Conservation (phyloP, 2,113 vertebrate species). For the Tautogolabrus adspersus region DNA sequence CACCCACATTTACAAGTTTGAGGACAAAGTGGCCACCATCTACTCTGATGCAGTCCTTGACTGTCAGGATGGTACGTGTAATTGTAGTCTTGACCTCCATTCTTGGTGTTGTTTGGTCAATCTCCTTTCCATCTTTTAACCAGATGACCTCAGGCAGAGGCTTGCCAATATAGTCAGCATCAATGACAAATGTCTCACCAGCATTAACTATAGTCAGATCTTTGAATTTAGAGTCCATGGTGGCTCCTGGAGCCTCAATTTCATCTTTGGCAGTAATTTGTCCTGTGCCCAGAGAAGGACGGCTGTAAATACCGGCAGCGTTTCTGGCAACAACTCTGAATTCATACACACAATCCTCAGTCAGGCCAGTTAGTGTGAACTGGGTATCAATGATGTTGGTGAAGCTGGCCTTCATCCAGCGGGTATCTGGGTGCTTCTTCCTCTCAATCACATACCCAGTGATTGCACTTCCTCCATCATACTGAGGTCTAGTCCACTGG, state of each 20-base stretch:
- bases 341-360: slow-evolving; percentile 93
- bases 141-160: slow-evolving; percentile 93
- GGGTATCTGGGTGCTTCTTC: slow-evolving; percentile 93
- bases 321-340: slow-evolving; percentile 98
- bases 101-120: slow-evolving; percentile 91
- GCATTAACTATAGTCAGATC: slow-evolving; percentile 92
- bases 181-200: slow-evolving; percentile 93
- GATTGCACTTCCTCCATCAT: slow-evolving; percentile 95
- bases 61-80: slow-evolving; percentile 89
- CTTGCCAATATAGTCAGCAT: slow-evolving; percentile 95
- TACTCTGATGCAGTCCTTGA: slow-evolving; percentile 94
- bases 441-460: slow-evolving; percentile 95
- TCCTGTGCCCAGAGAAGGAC: slow-evolving; percentile 94
- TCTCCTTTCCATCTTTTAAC: slow-evolving; percentile 95
- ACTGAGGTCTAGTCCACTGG: slow-evolving; percentile 94
- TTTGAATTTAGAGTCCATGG: slow-evolving; percentile 95
- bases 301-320: slow-evolving; percentile 90
- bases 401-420: slow-evolving; percentile 99
- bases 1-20: slow-evolving; percentile 94
- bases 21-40: slow-evolving; percentile 95
- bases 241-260: slow-evolving; percentile 93
- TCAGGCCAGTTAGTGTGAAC: slow-evolving; percentile 90
- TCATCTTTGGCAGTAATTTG: slow-evolving; percentile 97
- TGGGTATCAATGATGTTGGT: slow-evolving; percentile 94
- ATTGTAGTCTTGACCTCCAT: slow-evolving; percentile 96